phyloP scores from a whole-genome alignment of 2,797 vertebrate genomes.

The Rhabdomys pumilio region DNA sequence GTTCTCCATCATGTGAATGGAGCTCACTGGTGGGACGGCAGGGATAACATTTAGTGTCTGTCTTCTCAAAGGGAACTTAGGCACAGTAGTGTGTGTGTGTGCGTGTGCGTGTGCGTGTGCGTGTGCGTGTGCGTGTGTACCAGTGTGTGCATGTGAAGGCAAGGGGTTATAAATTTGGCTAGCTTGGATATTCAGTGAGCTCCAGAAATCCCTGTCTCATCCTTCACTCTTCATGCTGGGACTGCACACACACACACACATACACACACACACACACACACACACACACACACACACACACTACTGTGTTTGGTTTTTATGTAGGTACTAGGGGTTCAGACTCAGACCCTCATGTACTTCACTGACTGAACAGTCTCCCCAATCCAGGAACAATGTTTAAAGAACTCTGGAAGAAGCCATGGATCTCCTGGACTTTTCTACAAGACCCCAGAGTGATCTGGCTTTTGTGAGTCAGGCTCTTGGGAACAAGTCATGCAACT shows the following conservation, averaged over 20 bases:
- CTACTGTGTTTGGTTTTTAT: not conserved
- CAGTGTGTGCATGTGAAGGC: not conserved
- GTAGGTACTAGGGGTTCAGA: not conserved
- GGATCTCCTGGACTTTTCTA: not conserved
- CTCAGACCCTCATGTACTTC: not conserved
- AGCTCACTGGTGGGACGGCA: not conserved
- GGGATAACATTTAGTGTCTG: too few relatives aligned
- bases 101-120: not conserved
- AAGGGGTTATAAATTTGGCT: not conserved
- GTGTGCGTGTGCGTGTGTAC: not conserved
- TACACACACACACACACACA: not conserved
- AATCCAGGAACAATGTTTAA: not conserved
- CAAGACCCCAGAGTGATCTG: fast-evolving
- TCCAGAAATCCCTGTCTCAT: not conserved
- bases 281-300: not conserved
- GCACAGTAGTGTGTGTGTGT: not conserved
- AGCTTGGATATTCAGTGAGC: not conserved
- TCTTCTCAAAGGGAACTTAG: not conserved
- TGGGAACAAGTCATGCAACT: not conserved
- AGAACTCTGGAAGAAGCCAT: not conserved
- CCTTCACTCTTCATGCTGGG: not conserved
- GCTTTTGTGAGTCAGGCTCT: not conserved
- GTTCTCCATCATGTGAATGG: not conserved
- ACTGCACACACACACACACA: too few relatives aligned
- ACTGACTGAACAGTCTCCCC: not conserved